A percentile compares a stretch with the other conserved stretches of the same genome.
Evolutionary conservation across 2,113 vertebrate genomes (phyloP).

Genomic region (Pionites leucogaster): DNA sequence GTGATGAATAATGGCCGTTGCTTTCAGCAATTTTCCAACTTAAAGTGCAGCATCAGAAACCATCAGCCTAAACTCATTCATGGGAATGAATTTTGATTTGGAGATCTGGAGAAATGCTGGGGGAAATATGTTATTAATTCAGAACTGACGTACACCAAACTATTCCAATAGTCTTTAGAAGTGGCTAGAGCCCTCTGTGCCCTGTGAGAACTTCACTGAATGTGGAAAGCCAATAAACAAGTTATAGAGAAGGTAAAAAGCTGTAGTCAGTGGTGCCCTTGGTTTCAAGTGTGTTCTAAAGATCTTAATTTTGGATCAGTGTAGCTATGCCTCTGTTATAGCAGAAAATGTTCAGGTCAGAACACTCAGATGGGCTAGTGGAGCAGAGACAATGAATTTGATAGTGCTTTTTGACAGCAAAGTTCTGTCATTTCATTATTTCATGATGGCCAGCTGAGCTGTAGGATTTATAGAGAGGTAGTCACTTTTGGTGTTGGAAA

Average conservation of each 20-base stretch:
- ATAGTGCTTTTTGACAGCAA: background rate
- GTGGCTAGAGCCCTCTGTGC: background rate
- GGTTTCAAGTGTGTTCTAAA: background rate
- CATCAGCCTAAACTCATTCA: background rate
- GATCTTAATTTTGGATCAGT: background rate
- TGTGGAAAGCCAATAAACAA: background rate
- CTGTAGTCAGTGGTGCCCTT: background rate
- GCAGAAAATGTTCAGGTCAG: background rate
- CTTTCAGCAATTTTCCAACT: background rate
- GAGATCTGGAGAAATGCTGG: background rate
- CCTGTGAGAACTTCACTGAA: background rate
- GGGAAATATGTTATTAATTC: background rate
- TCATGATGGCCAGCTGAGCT: background rate
- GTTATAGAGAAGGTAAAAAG: background rate
- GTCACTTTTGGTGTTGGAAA: background rate
- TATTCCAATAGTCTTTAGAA: background rate
- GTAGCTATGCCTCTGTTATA: background rate
- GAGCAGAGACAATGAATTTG: background rate
- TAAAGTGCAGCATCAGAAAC: background rate
- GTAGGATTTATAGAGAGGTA: background rate
- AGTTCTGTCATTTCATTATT: background rate
- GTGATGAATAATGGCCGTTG: background rate
- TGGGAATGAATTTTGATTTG: background rate
- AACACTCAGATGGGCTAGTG: background rate
- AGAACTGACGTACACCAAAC: background rate